Conservation (phyloP, 2,888 invertebrate species). For the Drymonia ruficornis region DNA sequence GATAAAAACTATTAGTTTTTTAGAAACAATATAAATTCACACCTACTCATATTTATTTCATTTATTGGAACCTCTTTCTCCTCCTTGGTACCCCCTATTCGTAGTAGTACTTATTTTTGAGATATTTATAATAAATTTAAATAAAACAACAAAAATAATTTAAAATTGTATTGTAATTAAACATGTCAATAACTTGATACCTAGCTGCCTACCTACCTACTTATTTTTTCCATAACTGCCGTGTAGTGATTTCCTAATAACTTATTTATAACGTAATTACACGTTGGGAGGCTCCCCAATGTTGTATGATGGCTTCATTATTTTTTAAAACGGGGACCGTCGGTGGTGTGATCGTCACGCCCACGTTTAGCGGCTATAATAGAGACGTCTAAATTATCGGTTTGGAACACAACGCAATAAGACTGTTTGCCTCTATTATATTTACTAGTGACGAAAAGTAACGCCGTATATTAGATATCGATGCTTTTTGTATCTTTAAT, state of each 20-base stretch:
- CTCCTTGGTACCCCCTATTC: too few species aligned
- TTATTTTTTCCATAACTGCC: conserved; percentile 19
- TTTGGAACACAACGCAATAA: conserved; percentile 48
- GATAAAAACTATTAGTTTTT: too few species aligned
- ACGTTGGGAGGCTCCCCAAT: conserved; percentile 29
- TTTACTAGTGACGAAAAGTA: conserved; percentile 39
- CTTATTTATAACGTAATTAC: conserved; percentile 52
- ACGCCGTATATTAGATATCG: conserved; percentile 11
- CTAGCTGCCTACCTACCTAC: too few species aligned
- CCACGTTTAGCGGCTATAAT: conserved; percentile 65
- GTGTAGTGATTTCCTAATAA: conserved; percentile 35
- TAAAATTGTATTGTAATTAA: too few species aligned
- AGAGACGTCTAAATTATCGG: conserved; percentile 70
- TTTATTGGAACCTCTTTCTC: too few species aligned
- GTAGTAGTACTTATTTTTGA: too few species aligned
- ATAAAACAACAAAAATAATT: too few species aligned
- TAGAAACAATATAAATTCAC: too few species aligned
- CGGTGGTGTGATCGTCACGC: conserved; percentile 50
- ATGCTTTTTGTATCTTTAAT: background rate
- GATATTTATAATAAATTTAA: too few species aligned
- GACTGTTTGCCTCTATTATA: conserved; percentile 24
- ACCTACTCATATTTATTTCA: too few species aligned
- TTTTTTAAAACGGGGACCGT: conserved; percentile 56
- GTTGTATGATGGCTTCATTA: conserved; percentile 62
- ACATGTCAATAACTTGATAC: too few species aligned